A percentile compares a stretch with the other conserved stretches of the same genome.
phyloP scores from a whole-genome alignment of 2,797 vertebrate genomes.

The Sebastes umbrosus region DNA sequence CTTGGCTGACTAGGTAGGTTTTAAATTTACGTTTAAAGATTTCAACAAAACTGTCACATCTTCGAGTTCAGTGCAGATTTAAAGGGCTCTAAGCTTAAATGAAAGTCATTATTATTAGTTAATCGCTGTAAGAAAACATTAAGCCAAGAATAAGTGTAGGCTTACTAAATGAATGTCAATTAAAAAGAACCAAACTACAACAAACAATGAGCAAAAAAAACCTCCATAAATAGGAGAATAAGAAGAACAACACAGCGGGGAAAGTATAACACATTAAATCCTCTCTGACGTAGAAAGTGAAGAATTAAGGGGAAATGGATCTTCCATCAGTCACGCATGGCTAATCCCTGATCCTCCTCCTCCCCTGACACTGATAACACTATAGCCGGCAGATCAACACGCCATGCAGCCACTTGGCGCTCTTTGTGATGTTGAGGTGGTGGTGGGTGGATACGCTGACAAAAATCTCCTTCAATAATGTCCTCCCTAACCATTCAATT shows the following conservation, averaged over 20 bases:
- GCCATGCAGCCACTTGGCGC: constrained; percentile 34
- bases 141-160: background rate
- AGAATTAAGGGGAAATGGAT: constrained; percentile 31
- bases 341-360: constrained; percentile 36
- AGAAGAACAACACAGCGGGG: background rate
- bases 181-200: background rate
- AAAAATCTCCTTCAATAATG: constrained; percentile 74
- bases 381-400: constrained; percentile 38
- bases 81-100: background rate
- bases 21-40: too few relatives aligned
- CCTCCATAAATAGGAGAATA: background rate
- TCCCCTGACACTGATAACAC: constrained; percentile 33
- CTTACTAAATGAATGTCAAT: background rate
- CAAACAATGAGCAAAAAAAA: background rate
- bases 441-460: constrained; percentile 59
- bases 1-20: too few relatives aligned
- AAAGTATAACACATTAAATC: background rate
- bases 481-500: constrained; percentile 81
- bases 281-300: background rate
- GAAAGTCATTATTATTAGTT: background rate
- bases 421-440: constrained; percentile 27
- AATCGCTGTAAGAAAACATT: background rate
- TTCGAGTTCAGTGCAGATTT: background rate
- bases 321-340: constrained; percentile 20
- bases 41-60: background rate